Percentiles rank a stretch among this genome's conserved stretches.
Evolutionary conservation across 2,888 invertebrate species (phyloP).

Genomic region (Timema podura): DNA sequence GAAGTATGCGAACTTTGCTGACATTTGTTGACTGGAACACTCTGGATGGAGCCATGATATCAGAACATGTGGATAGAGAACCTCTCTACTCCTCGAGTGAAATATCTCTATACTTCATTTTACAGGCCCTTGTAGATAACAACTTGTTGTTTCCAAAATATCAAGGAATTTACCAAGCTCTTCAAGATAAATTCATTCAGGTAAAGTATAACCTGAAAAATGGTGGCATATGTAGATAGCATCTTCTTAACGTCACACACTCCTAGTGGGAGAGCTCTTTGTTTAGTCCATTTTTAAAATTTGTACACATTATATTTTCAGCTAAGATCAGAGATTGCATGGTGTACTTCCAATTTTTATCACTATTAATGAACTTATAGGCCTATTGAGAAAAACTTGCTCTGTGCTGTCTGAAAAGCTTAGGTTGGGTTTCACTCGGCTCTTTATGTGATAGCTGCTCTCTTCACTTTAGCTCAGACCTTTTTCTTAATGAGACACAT

Average conservation of each 20-base stretch:
- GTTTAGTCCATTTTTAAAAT: background rate
- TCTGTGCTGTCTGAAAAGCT: too few relatives aligned
- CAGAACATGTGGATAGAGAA: constrained; percentile 54
- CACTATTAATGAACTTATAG: too few relatives aligned
- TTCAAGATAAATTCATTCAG: constrained; percentile 48
- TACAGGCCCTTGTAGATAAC: constrained; percentile 50
- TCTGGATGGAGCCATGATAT: constrained; percentile 48
- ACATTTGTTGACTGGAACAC: constrained; percentile 48
- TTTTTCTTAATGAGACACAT: too few relatives aligned
- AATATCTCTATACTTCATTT: constrained; percentile 53
- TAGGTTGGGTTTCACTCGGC: too few relatives aligned
- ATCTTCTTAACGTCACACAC: too few relatives aligned
- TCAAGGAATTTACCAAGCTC: constrained; percentile 47
- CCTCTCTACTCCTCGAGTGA: constrained; percentile 55
- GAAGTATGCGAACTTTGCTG: constrained; percentile 52
- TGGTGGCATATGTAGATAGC: too few relatives aligned
- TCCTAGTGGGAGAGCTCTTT: background rate
- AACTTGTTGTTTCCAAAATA: constrained; percentile 50
- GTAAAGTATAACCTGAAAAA: constrained; percentile 34
- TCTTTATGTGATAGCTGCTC: too few relatives aligned
- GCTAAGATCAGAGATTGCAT: background rate
- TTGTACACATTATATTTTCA: background rate
- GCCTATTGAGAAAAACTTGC: too few relatives aligned
- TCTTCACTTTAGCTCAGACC: too few relatives aligned
- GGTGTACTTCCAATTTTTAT: background rate